These are phyloP conservation scores for Drosophila picticornis DNA, from an alignment of 2,888 invertebrate genomes.

Conservation along the genomic window DNA sequence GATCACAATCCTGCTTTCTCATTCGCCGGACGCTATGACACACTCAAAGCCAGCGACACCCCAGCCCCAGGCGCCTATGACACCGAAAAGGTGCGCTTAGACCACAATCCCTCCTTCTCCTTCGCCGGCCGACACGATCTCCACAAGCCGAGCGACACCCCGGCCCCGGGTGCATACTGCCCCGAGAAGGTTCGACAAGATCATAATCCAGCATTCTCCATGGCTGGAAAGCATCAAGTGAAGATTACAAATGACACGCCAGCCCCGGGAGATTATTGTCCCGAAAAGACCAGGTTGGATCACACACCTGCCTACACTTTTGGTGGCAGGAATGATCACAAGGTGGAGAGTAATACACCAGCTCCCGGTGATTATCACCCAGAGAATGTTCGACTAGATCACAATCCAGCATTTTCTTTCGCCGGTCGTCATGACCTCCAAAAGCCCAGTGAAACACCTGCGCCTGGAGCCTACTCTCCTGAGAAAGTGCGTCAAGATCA, in stretches of 20 bases:
- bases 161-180: slow-evolving; percentile 87
- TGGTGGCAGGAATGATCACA: slow-evolving; percentile 81
- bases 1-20: slow-evolving; percentile 88
- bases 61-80: slow-evolving; percentile 89
- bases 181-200: slow-evolving; percentile 86
- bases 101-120: slow-evolving; percentile 87
- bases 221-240: slow-evolving; percentile 73
- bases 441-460: slow-evolving; percentile 85
- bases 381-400: slow-evolving; percentile 86
- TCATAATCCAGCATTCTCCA: slow-evolving; percentile 86
- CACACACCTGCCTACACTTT: slow-evolving; percentile 87
- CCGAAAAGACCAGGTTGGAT: slow-evolving; percentile 85
- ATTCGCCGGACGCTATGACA: slow-evolving; percentile 87
- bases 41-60: slow-evolving; percentile 86
- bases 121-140: slow-evolving; percentile 87
- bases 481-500: slow-evolving; percentile 85
- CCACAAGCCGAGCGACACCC: slow-evolving; percentile 87
- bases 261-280: slow-evolving; percentile 86
- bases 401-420: slow-evolving; percentile 86
- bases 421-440: slow-evolving; percentile 81
- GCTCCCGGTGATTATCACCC: slow-evolving; percentile 89
- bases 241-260: slow-evolving; percentile 67
- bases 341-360: slow-evolving; percentile 85
- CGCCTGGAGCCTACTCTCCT: slow-evolving; percentile 86
- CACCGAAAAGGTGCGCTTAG: slow-evolving; percentile 86